Conservation (phyloP, 2,113 vertebrate species). For the Sprattus sprattus region DNA sequence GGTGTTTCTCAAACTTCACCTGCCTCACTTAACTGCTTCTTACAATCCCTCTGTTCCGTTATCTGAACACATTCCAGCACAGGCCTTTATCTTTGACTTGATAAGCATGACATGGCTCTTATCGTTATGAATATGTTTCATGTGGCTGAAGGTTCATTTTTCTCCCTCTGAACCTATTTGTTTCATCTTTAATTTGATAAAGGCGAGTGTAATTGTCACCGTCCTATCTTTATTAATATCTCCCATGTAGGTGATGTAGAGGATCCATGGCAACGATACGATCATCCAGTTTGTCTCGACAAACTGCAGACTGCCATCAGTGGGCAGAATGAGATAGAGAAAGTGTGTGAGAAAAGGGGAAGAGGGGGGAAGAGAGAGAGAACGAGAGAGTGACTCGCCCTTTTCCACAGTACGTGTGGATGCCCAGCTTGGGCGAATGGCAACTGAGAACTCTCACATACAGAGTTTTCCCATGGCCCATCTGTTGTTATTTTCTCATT, state of each 20-base stretch:
- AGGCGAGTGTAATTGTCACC: conserved; percentile 39
- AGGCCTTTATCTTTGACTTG: conserved; percentile 30
- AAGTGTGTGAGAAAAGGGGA: conserved; percentile 4
- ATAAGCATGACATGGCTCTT: conserved; percentile 41
- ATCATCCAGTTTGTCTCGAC: conserved; percentile 38
- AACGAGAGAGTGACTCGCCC: conserved; percentile 22
- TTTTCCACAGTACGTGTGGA: conserved; percentile 27
- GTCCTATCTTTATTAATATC: conserved; percentile 45
- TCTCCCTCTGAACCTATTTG: conserved; percentile 24
- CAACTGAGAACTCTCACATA: conserved; percentile 51
- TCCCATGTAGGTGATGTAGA: conserved; percentile 31
- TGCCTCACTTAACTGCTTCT: conserved; percentile 6
- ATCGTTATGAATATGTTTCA: conserved; percentile 28
- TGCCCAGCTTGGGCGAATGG: conserved; percentile 48
- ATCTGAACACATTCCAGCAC: conserved; percentile 14
- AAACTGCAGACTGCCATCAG: conserved; percentile 38
- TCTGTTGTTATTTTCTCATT: conserved; percentile 55
- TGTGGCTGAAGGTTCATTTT: conserved; percentile 40
- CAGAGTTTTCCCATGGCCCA: conserved; percentile 47
- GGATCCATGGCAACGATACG: conserved; percentile 34
- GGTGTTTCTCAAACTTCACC: conserved; percentile 3
- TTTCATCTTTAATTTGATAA: conserved; percentile 31
- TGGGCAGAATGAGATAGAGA: background rate
- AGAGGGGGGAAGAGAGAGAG: background rate
- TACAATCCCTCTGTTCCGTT: conserved; percentile 22